Base-by-base conservation (phyloP, 2,113 vertebrate genomes). In the Oncorhynchus nerka region DNA sequence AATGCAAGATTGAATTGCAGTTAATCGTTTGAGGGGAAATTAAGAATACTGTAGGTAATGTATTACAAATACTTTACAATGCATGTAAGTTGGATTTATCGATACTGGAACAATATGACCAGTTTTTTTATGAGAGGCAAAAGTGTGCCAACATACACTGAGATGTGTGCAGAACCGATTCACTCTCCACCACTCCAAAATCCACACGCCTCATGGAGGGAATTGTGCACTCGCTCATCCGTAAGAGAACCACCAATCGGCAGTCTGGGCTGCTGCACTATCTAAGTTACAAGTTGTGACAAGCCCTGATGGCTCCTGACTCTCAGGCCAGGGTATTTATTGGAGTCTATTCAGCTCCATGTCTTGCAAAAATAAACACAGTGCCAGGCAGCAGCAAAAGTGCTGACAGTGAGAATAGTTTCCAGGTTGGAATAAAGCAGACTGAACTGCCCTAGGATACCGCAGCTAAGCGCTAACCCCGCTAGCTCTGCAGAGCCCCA, bases 241-340 rank as follows among this genome's bases (percentile, higher is more conserved):
- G 79, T 83, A 80, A 84, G 78, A 78, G 83, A 90, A 67, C 80
- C 74, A 39, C 83, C 87, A 88, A 84, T 89, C 64, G 24, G 79
- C 2, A 80, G 81, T 70, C 86, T 78, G 77, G 73, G 65, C 84
- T 68, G 84, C 79, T 79, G 85, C 88, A 80, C 76, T 81, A 61
- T 85, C 86, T 90, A 88, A 90, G 87, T 92, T 90, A 89, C 90
- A 87, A 89, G 91, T 93, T 93, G 90, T 93, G 92, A 94, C 92
- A 94, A 88, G 92, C 89, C 89, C 86, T 82, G 91, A 90, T 86
- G 90, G 89, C 87, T 90, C 79, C 83, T 86, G 87, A 89, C 90
- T 90, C 85, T 88, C 89, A 78, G 88, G 82, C 84, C 85, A 57
- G 62, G 85, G 83, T 91, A 90, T 93, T 92, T 93, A 92, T 91